Evolutionary conservation across 1,140 invertebrate species (phyloP), one percentile per base, ranked within the genome.

Genomic region (Andricus grossulariae): DNA sequence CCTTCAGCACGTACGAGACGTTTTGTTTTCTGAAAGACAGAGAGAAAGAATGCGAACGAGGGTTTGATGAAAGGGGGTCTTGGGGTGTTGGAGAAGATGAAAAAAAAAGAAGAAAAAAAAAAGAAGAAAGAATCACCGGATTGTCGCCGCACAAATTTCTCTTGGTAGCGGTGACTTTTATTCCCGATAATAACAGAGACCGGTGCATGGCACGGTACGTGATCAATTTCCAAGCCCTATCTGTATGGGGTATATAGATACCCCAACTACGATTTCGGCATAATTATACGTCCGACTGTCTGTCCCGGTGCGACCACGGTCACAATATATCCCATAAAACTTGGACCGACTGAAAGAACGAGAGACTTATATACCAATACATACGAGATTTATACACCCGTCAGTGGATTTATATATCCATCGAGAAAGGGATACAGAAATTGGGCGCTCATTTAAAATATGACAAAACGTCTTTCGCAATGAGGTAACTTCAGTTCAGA

Each of bases 131-230:
- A 82, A 84, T 78, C 79, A 79, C 60, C 74, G 84, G 88, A 90
- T 90, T 91, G 90, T 91, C 89, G 88, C 86, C 87, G 85, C 85
- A 86, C 80, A 85, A 89, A 89, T 89, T 88, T 85, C 83, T 85
- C 77, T 85, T 86, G 86, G 89, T 90, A 91, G 89, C 90, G 88
- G 90, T 91, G 90, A 91, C 90, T 91, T 90, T 91, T 91, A 91
- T 91, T 91, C 89, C 85, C 88, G 89, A 91, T 91, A 91, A 91
- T 91, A 89, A 91, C 89, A 91, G 90, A 87, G 88, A 86, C 82
- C 80, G 76, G 77, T 79, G 82, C 80, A 78, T 79, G 81, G 82
- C 75, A 76, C 60, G 81, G 83, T 90, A 90, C 89, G 90, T 91
- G 90, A 91, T 91, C 90, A 91, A 91, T 91, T 91, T 91, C 87